phyloP scores from a whole-genome alignment of 2,888 invertebrate genomes.

The Uropetala carovei region DNA sequence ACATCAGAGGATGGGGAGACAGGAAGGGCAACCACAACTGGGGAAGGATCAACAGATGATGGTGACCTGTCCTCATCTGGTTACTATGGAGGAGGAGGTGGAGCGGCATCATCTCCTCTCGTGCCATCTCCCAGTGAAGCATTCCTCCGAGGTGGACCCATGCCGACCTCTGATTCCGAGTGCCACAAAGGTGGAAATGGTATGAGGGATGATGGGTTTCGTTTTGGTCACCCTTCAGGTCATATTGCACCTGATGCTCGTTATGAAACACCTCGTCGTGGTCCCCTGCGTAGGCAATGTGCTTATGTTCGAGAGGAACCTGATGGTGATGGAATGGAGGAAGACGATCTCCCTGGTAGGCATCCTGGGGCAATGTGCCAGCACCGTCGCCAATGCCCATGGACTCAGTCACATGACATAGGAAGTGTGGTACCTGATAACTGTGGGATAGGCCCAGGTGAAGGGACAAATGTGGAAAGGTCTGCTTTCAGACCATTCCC shows the following conservation, averaged over 20 bases:
- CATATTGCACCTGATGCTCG: conserved; percentile 53
- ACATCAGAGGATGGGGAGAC: conserved; percentile 56
- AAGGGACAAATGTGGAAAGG: conserved; percentile 34
- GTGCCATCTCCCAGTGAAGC: conserved; percentile 53
- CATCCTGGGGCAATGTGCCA: conserved; percentile 41
- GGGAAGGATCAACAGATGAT: conserved; percentile 50
- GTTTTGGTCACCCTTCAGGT: conserved; percentile 42
- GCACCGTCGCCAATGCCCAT: conserved; percentile 38
- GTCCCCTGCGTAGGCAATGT: conserved; percentile 25
- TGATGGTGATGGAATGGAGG: conserved; percentile 55
- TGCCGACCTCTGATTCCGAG: conserved; percentile 54
- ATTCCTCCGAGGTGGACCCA: conserved; percentile 50
- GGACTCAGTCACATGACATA: conserved; percentile 49
- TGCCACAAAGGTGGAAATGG: conserved; percentile 12
- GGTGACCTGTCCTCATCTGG: conserved; percentile 43
- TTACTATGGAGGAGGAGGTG: conserved; percentile 52
- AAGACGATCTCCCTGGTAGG: conserved; percentile 25
- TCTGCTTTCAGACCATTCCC: conserved; percentile 60
- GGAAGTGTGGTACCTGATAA: conserved; percentile 48
- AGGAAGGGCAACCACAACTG: conserved; percentile 46
- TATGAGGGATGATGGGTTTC: conserved; percentile 51
- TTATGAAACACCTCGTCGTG: conserved; percentile 22
- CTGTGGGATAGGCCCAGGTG: conserved; percentile 44
- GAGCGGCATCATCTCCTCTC: conserved; percentile 35
- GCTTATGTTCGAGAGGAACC: conserved; percentile 52